These are phyloP conservation scores for Drosophila helvetica DNA, from an alignment of 2,888 invertebrate genomes.

Conservation along the genomic window DNA sequence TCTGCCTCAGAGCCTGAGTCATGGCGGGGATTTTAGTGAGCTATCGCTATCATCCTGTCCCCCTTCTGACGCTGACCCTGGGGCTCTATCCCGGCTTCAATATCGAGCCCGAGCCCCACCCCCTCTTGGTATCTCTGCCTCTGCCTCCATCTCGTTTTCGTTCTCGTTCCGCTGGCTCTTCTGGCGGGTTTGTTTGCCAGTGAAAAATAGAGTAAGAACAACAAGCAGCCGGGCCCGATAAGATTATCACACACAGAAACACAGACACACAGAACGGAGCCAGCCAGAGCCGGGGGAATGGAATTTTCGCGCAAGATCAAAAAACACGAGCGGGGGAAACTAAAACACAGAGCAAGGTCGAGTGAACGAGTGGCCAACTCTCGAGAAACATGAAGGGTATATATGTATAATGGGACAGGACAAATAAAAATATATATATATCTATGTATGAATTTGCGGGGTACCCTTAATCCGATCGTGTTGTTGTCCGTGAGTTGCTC, in stretches of 20 bases:
- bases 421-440: neutral
- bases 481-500: conserved; percentile 22
- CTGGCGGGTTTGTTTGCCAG: conserved; percentile 30
- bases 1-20: neutral
- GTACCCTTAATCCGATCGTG: conserved; percentile 31
- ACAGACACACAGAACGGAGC: neutral
- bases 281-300: neutral
- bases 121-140: conserved; percentile 12
- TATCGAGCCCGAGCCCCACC: conserved; percentile 3
- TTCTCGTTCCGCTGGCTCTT: neutral
- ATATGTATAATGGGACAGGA: neutral
- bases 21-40: neutral
- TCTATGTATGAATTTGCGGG: conserved; percentile 31
- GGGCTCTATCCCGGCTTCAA: neutral
- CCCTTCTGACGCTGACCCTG: neutral
- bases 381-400: neutral
- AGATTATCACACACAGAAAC: conserved; percentile 41
- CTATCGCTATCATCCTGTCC: too few relatives aligned
- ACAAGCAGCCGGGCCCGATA: conserved; percentile 37
- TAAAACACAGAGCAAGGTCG: neutral
- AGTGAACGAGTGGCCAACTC: neutral
- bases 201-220: conserved; percentile 34
- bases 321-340: neutral
- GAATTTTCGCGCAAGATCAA: conserved; percentile 6
- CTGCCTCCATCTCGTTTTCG: neutral